A percentile compares a stretch with the other conserved stretches of the same genome.
phyloP scores from a whole-genome alignment of 2,888 invertebrate genomes.

The Drosophila imparisetae region DNA sequence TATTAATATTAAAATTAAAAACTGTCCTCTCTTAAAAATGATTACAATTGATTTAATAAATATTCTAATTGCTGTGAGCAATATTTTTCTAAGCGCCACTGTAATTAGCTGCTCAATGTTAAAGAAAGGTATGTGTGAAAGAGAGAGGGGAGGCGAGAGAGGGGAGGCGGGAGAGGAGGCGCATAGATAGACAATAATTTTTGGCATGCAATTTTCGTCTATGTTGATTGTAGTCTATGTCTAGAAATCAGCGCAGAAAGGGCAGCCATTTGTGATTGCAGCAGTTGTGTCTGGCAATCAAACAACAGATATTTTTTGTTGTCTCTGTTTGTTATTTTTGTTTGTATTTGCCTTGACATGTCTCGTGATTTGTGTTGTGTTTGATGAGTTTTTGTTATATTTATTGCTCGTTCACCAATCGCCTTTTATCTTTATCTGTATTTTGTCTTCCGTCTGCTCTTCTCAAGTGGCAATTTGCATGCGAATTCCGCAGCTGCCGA shows the following conservation, averaged over 20 bases:
- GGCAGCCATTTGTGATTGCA: conserved; percentile 43
- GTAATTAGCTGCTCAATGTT: not conserved
- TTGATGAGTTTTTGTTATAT: conserved; percentile 30
- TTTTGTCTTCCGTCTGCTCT: conserved; percentile 29
- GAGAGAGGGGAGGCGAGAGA: not conserved
- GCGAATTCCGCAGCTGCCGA: conserved; percentile 59
- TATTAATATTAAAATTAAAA: too few relatives aligned
- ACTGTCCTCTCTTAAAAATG: too few relatives aligned
- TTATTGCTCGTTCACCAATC: conserved; percentile 14
- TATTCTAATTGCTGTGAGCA: not conserved
- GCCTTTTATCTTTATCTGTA: conserved; percentile 16
- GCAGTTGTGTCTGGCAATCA: conserved; percentile 74
- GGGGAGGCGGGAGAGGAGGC: not conserved
- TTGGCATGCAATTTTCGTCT: conserved; percentile 57
- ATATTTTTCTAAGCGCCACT: not conserved
- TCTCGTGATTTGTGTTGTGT: conserved; percentile 44
- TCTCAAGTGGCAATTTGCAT: conserved; percentile 49
- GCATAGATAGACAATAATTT: conserved; percentile 28
- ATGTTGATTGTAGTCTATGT: conserved; percentile 8
- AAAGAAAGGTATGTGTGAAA: not conserved
- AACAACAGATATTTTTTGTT: conserved; percentile 42
- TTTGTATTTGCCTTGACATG: conserved; percentile 57
- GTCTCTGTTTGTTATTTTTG: conserved; percentile 2
- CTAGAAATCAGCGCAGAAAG: conserved; percentile 24
- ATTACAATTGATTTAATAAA: too few relatives aligned